Conservation (phyloP, 2,888 invertebrate species). For the Tetrapedia diversipes region DNA sequence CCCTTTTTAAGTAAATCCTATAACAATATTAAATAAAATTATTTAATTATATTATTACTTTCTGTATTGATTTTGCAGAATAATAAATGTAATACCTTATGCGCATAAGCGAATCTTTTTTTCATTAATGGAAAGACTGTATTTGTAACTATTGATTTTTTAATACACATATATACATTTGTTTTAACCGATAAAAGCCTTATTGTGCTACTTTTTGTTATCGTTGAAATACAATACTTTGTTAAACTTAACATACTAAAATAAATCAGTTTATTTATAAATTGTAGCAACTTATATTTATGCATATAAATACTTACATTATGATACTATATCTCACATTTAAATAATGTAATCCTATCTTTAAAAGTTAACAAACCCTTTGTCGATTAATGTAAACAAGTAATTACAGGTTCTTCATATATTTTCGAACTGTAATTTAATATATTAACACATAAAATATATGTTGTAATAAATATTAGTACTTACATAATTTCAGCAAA, state of each 20-base stretch:
- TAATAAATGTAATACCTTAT: conserved; percentile 34
- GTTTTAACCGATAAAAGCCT: conserved; percentile 32
- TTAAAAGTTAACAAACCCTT: not conserved
- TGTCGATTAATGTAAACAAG: not conserved
- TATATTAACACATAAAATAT: not conserved
- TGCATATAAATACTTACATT: conserved; percentile 28
- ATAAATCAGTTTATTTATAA: conserved; percentile 8
- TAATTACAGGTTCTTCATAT: not conserved
- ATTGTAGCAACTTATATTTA: not conserved
- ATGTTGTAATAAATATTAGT: not conserved
- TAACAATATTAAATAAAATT: conserved; percentile 28
- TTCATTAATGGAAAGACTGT: conserved; percentile 22
- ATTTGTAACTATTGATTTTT: conserved; percentile 11
- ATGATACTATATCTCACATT: not conserved
- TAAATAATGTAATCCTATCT: not conserved
- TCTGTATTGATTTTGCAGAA: not conserved
- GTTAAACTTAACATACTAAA: conserved; percentile 60
- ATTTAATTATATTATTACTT: not conserved
- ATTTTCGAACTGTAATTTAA: conserved; percentile 4
- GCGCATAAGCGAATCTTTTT: conserved; percentile 15
- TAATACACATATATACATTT: conserved; percentile 27
- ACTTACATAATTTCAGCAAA: not conserved
- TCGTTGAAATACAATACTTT: conserved; percentile 41
- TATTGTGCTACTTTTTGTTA: conserved; percentile 20
- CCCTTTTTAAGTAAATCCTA: conserved; percentile 66